These are phyloP conservation scores for Cheilosia grossa DNA, from an alignment of 2,888 invertebrate genomes.

Conservation along the genomic window DNA sequence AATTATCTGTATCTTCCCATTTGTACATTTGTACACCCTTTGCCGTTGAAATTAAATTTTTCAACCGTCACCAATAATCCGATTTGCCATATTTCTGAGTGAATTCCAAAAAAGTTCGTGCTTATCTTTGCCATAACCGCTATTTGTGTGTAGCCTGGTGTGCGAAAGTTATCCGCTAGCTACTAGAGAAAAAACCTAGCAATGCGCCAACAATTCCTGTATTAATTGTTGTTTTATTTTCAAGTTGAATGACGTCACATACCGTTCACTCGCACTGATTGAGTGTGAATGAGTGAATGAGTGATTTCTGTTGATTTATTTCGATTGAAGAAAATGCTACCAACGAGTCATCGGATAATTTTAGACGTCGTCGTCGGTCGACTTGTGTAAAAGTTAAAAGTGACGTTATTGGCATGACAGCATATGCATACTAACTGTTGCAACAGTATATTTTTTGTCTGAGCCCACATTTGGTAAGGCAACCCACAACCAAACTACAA, in stretches of 20 bases:
- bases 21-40: too few relatives aligned
- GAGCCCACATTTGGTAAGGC: conserved; percentile 13
- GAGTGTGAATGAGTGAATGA: background rate
- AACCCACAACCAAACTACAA: conserved; percentile 20
- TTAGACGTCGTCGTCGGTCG: conserved; percentile 20
- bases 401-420: conserved; percentile 17
- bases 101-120: background rate
- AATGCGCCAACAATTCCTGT: conserved; percentile 16
- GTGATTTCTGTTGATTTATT: conserved; percentile 20
- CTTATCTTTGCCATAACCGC: too few relatives aligned
- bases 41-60: too few relatives aligned
- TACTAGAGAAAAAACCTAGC: conserved; percentile 21
- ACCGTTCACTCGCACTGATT: background rate
- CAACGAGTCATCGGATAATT: conserved; percentile 22
- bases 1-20: too few relatives aligned
- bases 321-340: background rate
- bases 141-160: background rate
- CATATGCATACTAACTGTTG: background rate
- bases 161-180: conserved; percentile 10
- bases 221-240: conserved; percentile 2
- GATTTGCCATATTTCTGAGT: background rate
- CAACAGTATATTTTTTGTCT: background rate
- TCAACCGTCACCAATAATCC: too few relatives aligned
- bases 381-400: conserved; percentile 11
- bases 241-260: conserved; percentile 19